Conservation (phyloP, 2,888 invertebrate genomes). For the Phlogophora meticulosa region DNA sequence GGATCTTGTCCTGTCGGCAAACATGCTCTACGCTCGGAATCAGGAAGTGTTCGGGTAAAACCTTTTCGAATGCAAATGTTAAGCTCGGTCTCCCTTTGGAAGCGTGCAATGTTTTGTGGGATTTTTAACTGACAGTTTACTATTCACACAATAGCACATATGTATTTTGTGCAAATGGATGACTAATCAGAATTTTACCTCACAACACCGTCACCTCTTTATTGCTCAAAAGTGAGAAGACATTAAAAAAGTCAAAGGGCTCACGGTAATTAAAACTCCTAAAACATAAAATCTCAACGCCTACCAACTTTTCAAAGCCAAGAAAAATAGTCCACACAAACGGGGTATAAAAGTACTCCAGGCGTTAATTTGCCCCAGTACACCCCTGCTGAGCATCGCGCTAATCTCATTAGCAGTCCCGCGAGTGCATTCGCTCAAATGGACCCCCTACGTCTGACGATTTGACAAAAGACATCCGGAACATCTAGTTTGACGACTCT, state of each 20-base stretch:
- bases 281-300: slow-evolving; percentile 40
- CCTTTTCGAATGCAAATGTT: slow-evolving; percentile 33
- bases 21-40: slow-evolving; percentile 30
- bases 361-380: slow-evolving; percentile 74
- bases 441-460: slow-evolving; percentile 73
- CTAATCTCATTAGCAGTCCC: slow-evolving; percentile 78
- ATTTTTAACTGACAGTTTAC: neutral
- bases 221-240: neutral
- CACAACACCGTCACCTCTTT: neutral
- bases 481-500: slow-evolving; percentile 53
- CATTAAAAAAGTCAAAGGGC: neutral
- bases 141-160: neutral
- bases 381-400: slow-evolving; percentile 72
- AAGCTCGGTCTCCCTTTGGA: slow-evolving; percentile 6
- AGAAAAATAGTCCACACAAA: slow-evolving; percentile 40
- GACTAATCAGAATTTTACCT: neutral
- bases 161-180: neutral
- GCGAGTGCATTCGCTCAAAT: slow-evolving; percentile 76
- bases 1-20: slow-evolving; percentile 51
- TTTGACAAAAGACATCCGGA: slow-evolving; percentile 73
- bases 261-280: slow-evolving; percentile 31
- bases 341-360: slow-evolving; percentile 50
- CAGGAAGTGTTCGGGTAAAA: slow-evolving; percentile 45
- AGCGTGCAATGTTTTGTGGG: neutral
- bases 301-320: slow-evolving; percentile 33